Evolutionary conservation across 2,797 vertebrate genomes (phyloP).

Genomic region (Spinibarbus caldwelli): DNA sequence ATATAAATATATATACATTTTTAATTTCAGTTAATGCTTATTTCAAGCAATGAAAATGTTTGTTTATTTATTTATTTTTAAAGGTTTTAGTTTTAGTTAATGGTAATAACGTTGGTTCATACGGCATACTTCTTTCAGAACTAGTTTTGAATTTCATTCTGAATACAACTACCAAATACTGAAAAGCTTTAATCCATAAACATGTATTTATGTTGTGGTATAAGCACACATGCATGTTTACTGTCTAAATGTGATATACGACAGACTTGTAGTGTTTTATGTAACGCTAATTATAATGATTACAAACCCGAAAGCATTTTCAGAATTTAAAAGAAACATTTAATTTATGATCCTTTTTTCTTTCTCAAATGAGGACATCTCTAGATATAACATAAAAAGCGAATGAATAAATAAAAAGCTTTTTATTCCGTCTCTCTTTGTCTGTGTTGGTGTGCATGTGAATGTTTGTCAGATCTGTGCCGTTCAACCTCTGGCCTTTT

Average conservation of each 20-base stretch:
- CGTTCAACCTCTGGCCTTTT: slow-evolving; percentile 34
- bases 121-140: not conserved
- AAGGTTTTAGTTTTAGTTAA: not conserved
- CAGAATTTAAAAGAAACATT: not conserved
- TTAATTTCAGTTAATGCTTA: not conserved
- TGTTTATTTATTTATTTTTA: not conserved
- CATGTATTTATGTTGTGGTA: not conserved
- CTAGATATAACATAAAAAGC: not conserved
- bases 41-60: too few relatives aligned
- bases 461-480: slow-evolving; percentile 33
- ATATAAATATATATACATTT: too few relatives aligned
- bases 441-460: slow-evolving; percentile 31
- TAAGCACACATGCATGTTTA: not conserved
- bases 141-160: not conserved
- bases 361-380: slow-evolving; percentile 1
- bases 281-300: not conserved
- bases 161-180: not conserved
- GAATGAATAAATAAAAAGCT: not conserved
- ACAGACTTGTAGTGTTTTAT: not conserved
- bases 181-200: not conserved
- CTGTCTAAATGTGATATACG: not conserved
- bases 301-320: not conserved
- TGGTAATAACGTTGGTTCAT: not conserved
- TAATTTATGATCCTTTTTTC: not conserved
- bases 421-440: slow-evolving; percentile 9